phyloP scores from a whole-genome alignment of 1,140 invertebrate genomes.

The Xylocopa sonorina region DNA sequence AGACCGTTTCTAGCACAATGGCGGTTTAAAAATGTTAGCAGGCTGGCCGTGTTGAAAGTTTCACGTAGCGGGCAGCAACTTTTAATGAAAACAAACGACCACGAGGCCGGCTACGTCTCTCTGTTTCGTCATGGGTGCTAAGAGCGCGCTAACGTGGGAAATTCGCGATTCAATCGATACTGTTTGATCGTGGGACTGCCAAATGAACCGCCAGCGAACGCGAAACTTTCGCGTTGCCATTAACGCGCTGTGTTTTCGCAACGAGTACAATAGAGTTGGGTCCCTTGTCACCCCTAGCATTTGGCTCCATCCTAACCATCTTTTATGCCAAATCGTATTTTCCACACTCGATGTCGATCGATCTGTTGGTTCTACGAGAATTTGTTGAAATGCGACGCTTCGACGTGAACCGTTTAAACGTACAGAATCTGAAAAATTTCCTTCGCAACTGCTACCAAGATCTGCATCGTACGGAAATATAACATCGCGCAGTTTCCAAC shows the following conservation, averaged over 20 bases:
- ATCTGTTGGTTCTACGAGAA: too few species aligned
- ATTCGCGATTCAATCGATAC: conserved; percentile 40
- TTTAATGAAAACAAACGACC: conserved; percentile 66
- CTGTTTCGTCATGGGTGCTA: conserved; percentile 11
- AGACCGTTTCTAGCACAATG: conserved; percentile 57
- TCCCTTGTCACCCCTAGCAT: background rate
- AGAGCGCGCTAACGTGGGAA: background rate
- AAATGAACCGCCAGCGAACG: background rate
- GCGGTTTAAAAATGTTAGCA: conserved; percentile 62
- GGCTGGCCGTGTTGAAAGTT: conserved; percentile 56
- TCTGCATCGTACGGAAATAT: too few species aligned
- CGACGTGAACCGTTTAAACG: too few species aligned
- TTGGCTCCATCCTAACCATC: too few species aligned
- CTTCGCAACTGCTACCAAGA: too few species aligned
- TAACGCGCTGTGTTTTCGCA: too few species aligned
- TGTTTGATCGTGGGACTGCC: conserved; percentile 42
- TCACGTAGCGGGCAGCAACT: conserved; percentile 64
- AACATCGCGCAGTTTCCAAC: too few species aligned
- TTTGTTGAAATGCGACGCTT: too few species aligned
- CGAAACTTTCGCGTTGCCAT: too few species aligned
- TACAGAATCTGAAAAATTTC: too few species aligned
- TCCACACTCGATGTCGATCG: too few species aligned
- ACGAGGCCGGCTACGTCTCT: conserved; percentile 16
- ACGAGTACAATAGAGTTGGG: background rate
- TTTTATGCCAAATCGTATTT: too few species aligned